Evolutionary conservation across 1,140 invertebrate genomes (phyloP), one percentile per base, ranked within the genome.

Genomic region (Drosophila gunungcola): DNA sequence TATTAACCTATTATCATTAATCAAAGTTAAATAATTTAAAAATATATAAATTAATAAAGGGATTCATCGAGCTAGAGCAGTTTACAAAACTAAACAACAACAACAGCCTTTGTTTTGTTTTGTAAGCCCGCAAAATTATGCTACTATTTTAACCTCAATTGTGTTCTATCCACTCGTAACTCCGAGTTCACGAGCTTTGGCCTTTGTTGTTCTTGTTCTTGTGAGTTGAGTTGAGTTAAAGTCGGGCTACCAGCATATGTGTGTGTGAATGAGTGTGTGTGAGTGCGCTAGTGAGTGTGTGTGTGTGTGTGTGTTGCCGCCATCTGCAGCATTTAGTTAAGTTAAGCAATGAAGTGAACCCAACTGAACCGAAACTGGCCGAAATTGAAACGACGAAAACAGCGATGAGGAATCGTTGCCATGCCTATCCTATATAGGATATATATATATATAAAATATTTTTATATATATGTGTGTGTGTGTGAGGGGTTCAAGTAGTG

Each of bases 301-400:
- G 36, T 39, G 75, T 57, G 48, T 52, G 49, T 65, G 58, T 58
- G 75, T 75, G 68, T 46, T 54, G 43, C 65, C 65, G 58, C 78
- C 78, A 88, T 80, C 82, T 74, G 86, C 64, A 78, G 78, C 90
- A 83, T 90, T 90, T 90, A 90, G 80, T 91, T 79, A 91, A 91
- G 90, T 91, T 91, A 88, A 75, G 82, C 78, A 78, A 84, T 77
- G 82, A 84, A 90, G 81, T 90, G 85, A 89, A 89, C 85, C 77
- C 81, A 83, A 73, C 83, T 86, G 83, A 86, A 86, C 83, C 84
- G 84, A 86, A 83, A 86, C 75, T 79, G 69, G 69, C 65, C 83
- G 79, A 86, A 88, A 76, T 88, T 86, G 74, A 82, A 78, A 78
- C 73, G 63, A 79, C 74, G 74, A 76, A 76, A 73, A 65, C 67